Evolutionary conservation across 2,113 vertebrate genomes (phyloP).

Genomic region (Scalopus aquaticus): DNA sequence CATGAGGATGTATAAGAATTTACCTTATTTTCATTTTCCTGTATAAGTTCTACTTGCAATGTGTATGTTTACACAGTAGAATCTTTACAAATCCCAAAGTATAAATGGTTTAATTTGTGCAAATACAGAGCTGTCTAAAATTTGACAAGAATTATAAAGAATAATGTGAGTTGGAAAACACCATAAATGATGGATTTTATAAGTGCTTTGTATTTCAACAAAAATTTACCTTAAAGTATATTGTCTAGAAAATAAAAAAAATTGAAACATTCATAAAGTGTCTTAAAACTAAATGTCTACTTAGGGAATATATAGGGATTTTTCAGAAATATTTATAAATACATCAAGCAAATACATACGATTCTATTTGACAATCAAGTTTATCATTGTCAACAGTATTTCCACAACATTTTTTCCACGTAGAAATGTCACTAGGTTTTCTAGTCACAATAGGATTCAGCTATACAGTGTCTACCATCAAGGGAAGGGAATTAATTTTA

Average conservation of each 20-base stretch:
- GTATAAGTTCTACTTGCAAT: not conserved
- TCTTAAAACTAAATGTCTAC: constrained; percentile 47
- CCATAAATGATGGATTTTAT: constrained; percentile 41
- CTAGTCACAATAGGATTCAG: not conserved
- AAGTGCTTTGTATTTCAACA: constrained; percentile 44
- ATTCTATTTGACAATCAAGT: constrained; percentile 6
- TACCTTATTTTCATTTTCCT: constrained; percentile 10
- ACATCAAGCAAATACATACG: constrained; percentile 8
- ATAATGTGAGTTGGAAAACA: not conserved
- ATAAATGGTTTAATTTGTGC: constrained; percentile 23
- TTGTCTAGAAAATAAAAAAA: constrained; percentile 30
- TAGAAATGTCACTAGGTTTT: constrained; percentile 28
- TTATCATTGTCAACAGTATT: not conserved
- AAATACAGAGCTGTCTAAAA: constrained; percentile 38
- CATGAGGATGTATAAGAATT: not conserved
- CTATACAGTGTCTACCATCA: not conserved
- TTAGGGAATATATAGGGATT: constrained; percentile 13
- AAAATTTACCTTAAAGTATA: constrained; percentile 31
- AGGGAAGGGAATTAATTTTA: not conserved
- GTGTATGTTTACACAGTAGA: not conserved
- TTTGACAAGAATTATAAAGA: constrained; percentile 38
- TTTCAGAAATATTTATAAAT: constrained; percentile 47
- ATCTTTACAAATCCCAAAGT: not conserved
- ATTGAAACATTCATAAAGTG: constrained; percentile 55
- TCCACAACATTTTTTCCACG: constrained; percentile 21